phyloP scores from a whole-genome alignment of 2,797 vertebrate species.

The Perodicticus potto region DNA sequence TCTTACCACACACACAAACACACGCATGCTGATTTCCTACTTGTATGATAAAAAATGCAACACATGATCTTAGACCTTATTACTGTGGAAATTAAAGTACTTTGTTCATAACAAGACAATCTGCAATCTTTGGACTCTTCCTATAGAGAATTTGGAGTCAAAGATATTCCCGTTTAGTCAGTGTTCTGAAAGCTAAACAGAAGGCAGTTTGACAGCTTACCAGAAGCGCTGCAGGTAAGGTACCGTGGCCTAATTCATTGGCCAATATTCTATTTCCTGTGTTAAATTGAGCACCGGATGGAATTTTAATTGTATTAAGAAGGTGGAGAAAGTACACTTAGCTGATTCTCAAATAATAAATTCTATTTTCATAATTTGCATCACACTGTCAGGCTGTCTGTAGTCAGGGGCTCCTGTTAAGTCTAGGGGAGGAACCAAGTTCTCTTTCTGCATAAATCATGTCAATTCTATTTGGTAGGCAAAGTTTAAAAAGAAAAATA shows the following conservation, averaged over 20 bases:
- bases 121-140: background rate
- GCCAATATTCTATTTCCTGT: slow-evolving; percentile 43
- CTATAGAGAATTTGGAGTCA: background rate
- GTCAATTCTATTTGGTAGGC: slow-evolving; percentile 57
- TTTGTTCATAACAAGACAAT: slow-evolving; percentile 20
- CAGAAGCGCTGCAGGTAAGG: background rate
- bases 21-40: background rate
- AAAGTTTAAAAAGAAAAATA: background rate
- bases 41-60: background rate
- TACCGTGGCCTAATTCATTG: background rate
- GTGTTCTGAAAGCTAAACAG: slow-evolving; percentile 37
- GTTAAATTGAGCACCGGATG: slow-evolving; percentile 25
- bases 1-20: background rate
- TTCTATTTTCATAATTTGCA: slow-evolving; percentile 57
- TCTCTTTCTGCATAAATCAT: slow-evolving; percentile 49
- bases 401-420: background rate
- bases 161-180: background rate
- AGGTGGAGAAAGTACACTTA: slow-evolving; percentile 1
- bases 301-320: slow-evolving; percentile 61
- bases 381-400: background rate
- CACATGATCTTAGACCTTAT: background rate
- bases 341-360: slow-evolving; percentile 44
- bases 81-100: slow-evolving; percentile 36
- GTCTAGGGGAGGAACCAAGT: background rate
- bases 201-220: background rate